phyloP scores from a whole-genome alignment of 2,888 invertebrate species.

The Lepas anatifera region DNA sequence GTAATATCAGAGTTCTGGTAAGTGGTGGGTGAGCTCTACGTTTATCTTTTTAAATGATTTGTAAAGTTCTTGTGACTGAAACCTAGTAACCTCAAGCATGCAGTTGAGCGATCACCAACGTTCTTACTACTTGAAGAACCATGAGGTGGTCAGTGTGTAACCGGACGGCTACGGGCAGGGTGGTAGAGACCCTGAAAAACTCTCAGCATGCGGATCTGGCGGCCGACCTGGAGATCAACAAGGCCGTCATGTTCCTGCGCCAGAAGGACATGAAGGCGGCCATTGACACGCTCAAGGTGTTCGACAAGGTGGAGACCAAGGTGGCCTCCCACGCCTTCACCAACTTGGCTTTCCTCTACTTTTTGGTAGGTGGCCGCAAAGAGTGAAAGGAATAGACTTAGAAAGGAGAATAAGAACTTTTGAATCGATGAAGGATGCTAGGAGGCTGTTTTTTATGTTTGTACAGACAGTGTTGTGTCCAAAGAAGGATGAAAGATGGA shows the following conservation, averaged over 20 bases:
- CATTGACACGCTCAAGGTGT: conserved; percentile 68
- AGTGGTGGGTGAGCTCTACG: too few relatives aligned
- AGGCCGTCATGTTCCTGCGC: conserved; percentile 70
- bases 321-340: conserved; percentile 72
- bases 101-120: too few relatives aligned
- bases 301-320: conserved; percentile 72
- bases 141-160: not conserved
- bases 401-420: too few relatives aligned
- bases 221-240: conserved; percentile 79
- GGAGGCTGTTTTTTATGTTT: too few relatives aligned
- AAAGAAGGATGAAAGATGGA: too few relatives aligned
- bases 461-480: too few relatives aligned
- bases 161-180: conserved; percentile 55
- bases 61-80: too few relatives aligned
- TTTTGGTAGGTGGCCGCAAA: conserved; percentile 43
- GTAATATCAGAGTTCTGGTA: too few relatives aligned
- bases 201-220: conserved; percentile 73
- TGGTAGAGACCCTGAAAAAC: conserved; percentile 82
- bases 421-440: too few relatives aligned
- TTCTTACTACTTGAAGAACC: too few relatives aligned
- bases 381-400: conserved; percentile 19
- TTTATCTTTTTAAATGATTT: too few relatives aligned
- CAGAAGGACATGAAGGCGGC: conserved; percentile 68
- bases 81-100: too few relatives aligned
- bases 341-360: conserved; percentile 73